Evolutionary conservation across 1,140 invertebrate species (phyloP), one percentile per base, ranked within the genome.

Genomic region (Philaenus spumarius): DNA sequence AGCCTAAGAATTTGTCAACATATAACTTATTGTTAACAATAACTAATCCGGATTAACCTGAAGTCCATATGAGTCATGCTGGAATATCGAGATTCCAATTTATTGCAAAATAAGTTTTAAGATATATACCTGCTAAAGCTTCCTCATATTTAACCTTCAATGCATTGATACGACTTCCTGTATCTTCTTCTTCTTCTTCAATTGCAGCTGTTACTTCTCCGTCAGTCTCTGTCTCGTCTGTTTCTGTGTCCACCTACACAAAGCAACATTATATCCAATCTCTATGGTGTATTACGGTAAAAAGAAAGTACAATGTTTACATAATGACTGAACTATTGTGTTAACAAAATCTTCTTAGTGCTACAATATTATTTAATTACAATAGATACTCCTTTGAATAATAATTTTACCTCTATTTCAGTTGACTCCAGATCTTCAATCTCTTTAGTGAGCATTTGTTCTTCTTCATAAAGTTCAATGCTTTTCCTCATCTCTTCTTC

Each of bases 401-500:
- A n/a, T n/a, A n/a, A n/a, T n/a, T 14, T 20, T 48, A 61, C 54
- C 23, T 61, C 59, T 22, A 89, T 76, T 72, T 89, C 87, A 57
- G 87, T 82, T 22, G 82, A 87, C 69, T 92, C 82, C 52, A 85
- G 75, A 68, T 92, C 87, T 50, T 82, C 75, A 59, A 90, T 90
- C 71, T 93, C 87, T 48, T 85, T 81, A 62, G 87, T 87, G n/a
- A 93, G 66, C 1, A 81, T 77, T 60, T 87, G 87, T 71, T 92
- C 88, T 66, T 91, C 88, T 50, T 89, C 84, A 60, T 85, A 81
- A 56, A 93, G 67, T 65, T 90, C 72, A 71, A 80, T 69, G 30
- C 62, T 62, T 48, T 64, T 64, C 15, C 60, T 55, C 15, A 64
- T 45, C 7, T 62, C 56, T 51, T 66, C 64, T 57, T 66, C 62